These are phyloP conservation scores for Stomatorhinus walkeri DNA, from an alignment of 2,797 vertebrate species.

Conservation along the genomic window DNA sequence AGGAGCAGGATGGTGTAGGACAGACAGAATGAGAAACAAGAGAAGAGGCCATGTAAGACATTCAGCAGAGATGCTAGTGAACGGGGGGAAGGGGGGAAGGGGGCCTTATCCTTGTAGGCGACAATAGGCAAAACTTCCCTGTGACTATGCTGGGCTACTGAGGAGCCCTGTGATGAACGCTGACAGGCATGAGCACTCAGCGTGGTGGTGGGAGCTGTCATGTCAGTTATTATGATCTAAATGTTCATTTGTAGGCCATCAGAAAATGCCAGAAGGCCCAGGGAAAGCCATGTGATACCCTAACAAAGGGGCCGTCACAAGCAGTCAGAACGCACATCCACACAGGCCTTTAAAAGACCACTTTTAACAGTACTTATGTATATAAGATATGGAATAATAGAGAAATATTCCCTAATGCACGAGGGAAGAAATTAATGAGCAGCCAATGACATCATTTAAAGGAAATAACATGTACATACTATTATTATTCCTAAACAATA, in stretches of 20 bases:
- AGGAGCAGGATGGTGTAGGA: conserved; percentile 30
- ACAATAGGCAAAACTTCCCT: background rate
- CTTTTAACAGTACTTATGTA: background rate
- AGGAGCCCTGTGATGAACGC: background rate
- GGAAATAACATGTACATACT: background rate
- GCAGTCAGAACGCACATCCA: background rate
- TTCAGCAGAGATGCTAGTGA: conserved; percentile 34
- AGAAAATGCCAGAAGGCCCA: background rate
- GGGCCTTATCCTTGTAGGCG: background rate
- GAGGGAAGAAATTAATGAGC: background rate
- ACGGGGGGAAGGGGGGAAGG: background rate
- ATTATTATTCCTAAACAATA: background rate
- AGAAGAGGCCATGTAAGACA: conserved; percentile 60
- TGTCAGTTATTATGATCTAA: background rate
- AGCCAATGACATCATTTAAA: background rate
- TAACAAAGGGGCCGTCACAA: background rate
- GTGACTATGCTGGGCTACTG: background rate
- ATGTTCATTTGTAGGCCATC: background rate
- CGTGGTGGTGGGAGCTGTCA: background rate
- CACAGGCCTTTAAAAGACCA: background rate
- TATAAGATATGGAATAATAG: background rate
- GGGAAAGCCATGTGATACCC: background rate
- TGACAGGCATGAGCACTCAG: background rate
- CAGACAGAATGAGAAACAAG: conserved; percentile 29
- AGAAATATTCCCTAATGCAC: background rate